These are phyloP conservation scores for Epsilonema sp. DNA, from an alignment of 2,888 invertebrate genomes.

Conservation along the genomic window DNA sequence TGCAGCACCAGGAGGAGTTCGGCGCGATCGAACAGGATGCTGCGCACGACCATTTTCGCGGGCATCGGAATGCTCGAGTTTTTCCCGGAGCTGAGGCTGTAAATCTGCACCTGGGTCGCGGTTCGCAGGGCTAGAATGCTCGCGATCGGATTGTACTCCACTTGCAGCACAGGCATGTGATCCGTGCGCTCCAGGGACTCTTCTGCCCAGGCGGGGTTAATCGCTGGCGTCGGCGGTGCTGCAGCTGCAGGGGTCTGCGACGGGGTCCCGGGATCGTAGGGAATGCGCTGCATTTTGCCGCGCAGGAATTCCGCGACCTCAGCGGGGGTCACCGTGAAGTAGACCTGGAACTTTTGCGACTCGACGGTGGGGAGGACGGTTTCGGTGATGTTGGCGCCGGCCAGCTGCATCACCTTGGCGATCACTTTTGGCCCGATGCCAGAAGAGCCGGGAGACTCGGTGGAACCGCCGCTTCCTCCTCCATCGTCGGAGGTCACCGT, in stretches of 20 bases:
- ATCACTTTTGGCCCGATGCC: constrained; percentile 2
- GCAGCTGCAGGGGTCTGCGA: not conserved
- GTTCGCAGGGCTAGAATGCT: constrained; percentile 1
- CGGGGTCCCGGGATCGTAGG: no score
- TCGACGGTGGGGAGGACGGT: not conserved
- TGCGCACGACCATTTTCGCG: not conserved
- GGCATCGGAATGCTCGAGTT: not conserved
- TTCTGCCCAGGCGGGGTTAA: not conserved
- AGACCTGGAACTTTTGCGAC: constrained; percentile 6
- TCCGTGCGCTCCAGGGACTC: not conserved
- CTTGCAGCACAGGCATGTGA: not conserved
- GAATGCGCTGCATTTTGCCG: not conserved
- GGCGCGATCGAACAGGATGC: not conserved
- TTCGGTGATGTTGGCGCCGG: constrained; percentile 8
- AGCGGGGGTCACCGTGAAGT: constrained; percentile 8
- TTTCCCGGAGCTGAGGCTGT: not conserved
- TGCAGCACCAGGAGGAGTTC: constrained; percentile 5
- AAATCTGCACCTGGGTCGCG: not conserved
- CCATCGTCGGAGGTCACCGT: not conserved
- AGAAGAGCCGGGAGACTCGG: not conserved
- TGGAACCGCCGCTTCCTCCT: not conserved
- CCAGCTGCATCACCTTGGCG: constrained; percentile 9
- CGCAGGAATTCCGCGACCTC: not conserved
- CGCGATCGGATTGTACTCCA: not conserved
- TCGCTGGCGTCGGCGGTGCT: not conserved